Base-by-base conservation (phyloP, 2,113 vertebrate species). In the Mystacornis crossleyi region DNA sequence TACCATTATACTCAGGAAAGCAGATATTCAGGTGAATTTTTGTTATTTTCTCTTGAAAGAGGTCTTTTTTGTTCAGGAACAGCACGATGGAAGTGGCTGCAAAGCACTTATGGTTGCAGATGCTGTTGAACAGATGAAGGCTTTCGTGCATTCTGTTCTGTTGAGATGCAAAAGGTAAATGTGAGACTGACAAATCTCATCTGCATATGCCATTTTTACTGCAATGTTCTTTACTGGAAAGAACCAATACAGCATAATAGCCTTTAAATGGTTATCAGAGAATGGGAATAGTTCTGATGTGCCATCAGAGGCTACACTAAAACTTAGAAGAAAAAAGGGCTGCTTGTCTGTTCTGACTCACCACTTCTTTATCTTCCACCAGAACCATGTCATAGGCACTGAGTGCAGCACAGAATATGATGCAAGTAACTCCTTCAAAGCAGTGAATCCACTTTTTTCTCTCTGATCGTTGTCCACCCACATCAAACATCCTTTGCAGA, bases 71-170 rank as follows among this genome's bases (percentile, higher is more conserved):
- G 62, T 98, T 98, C 60, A 98, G 97, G 90, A 98, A 98, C 20
- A 98, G 93, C 64, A 98, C 98, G 36, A 98, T 98, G 71, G 98
- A 98, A 50, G 98, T 98, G 42, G 97, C 97, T 62, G 97, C 90
- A 88, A 98, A 98, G 65, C 97, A 98, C 77, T 98, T 97, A 89
- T 98, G 98, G 75, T 98, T 98, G 69, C 98, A 98, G 95, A 98
- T 98, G 72, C 98, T 98, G 89, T 98, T 98, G 96, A 98, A 98
- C 14, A 98, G 90, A 70, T 98, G 98, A 73, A 98, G 98, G 78
- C 98, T 98, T 95, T 98, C 98, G 2, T 98, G 98, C 98, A 98
- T 98, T 93, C 98, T 97, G 43, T 98, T 98, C 98, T 98, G 94
- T 96, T 70, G 72, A 81, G 83, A 53, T 53, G 70, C 57, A 92